Evolutionary conservation across 1,140 invertebrate species (phyloP).

Genomic region (Ceratoteleas bidentatus): DNA sequence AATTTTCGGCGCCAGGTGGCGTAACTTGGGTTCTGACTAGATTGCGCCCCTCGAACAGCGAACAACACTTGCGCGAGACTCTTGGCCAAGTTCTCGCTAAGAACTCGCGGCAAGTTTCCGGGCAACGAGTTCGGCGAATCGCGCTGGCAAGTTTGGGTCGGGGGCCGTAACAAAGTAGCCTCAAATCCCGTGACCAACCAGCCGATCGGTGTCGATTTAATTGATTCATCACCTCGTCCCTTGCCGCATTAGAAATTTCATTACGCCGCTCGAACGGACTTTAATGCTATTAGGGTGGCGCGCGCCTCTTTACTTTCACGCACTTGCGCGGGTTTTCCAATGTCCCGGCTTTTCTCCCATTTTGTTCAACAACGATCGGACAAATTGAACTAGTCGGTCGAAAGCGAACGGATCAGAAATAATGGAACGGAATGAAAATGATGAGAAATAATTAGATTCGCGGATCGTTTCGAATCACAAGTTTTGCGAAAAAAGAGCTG

Average conservation of each 20-base stretch:
- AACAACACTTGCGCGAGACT: conserved; percentile 56
- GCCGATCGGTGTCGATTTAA: conserved; percentile 71
- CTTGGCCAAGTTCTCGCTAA: conserved; percentile 50
- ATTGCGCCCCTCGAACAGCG: conserved; percentile 41
- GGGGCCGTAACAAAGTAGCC: conserved; percentile 58
- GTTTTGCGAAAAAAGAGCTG: too few relatives aligned
- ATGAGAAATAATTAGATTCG: too few relatives aligned
- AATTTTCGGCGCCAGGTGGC: conserved; percentile 56
- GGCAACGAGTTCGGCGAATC: conserved; percentile 44
- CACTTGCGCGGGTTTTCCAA: too few relatives aligned
- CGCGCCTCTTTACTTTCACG: conserved; percentile 31
- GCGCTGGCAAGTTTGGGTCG: conserved; percentile 45
- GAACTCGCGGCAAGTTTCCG: conserved; percentile 58
- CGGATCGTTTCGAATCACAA: too few relatives aligned
- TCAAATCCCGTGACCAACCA: conserved; percentile 63
- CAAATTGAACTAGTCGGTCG: too few relatives aligned
- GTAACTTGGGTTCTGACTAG: conserved; percentile 68
- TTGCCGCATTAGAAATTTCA: conserved; percentile 66
- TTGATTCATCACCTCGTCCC: conserved; percentile 68
- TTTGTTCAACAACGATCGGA: too few relatives aligned
- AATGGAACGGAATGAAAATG: too few relatives aligned
- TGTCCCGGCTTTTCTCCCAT: too few relatives aligned
- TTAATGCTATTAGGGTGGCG: conserved; percentile 47
- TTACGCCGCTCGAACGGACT: conserved; percentile 68
- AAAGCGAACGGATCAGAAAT: too few relatives aligned